Evolutionary conservation across 2,797 vertebrate genomes (phyloP).

Genomic region (Galago senegalensis): DNA sequence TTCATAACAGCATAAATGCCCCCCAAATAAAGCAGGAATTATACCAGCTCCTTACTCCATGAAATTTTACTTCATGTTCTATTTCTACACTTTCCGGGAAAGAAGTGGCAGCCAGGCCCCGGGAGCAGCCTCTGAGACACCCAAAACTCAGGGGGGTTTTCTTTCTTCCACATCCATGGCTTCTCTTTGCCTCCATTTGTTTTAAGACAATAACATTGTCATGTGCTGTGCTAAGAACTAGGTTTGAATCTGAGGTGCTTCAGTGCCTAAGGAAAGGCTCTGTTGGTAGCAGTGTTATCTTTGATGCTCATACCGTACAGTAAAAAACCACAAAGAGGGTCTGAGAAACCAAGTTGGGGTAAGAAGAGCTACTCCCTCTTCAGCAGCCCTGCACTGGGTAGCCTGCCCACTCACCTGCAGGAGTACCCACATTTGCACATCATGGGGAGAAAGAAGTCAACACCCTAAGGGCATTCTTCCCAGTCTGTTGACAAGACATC

Average conservation of each 20-base stretch:
- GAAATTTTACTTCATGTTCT: background rate
- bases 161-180: background rate
- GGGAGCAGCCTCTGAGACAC: background rate
- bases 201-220: background rate
- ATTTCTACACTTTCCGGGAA: background rate
- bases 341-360: background rate
- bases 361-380: background rate
- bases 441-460: background rate
- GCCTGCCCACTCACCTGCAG: background rate
- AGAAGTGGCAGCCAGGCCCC: background rate
- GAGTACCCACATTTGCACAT: background rate
- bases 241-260: background rate
- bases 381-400: background rate
- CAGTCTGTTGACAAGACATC: background rate
- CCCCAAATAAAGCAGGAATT: background rate
- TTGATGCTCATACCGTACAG: background rate
- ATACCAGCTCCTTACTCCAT: background rate
- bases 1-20: slow-evolving; percentile 1
- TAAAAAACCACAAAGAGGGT: background rate
- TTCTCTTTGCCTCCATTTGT: background rate
- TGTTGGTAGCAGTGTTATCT: background rate
- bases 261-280: background rate
- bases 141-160: background rate
- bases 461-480: background rate
- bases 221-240: background rate